Percentiles rank a stretch among this genome's conserved stretches.
Evolutionary conservation across 2,888 invertebrate genomes (phyloP).

Genomic region (Drosophila greeni): DNA sequence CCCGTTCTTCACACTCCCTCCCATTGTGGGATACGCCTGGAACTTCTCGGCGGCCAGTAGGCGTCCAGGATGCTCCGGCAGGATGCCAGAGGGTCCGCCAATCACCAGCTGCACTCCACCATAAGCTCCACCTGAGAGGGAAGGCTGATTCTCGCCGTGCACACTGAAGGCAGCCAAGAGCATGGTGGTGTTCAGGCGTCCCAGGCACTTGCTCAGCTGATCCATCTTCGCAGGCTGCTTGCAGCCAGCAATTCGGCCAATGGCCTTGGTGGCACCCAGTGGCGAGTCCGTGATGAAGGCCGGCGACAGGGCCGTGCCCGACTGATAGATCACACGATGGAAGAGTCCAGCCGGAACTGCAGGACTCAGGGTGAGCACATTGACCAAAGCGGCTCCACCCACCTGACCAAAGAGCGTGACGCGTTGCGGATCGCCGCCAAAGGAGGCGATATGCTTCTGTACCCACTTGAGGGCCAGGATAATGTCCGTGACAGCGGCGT

Average conservation of each 20-base stretch:
- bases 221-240: constrained; percentile 68
- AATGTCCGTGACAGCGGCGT: constrained; percentile 80
- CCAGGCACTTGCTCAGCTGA: constrained; percentile 76
- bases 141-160: constrained; percentile 66
- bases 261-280: constrained; percentile 72
- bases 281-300: constrained; percentile 80
- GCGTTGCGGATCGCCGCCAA: constrained; percentile 80
- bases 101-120: constrained; percentile 76
- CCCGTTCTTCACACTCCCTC: constrained; percentile 79
- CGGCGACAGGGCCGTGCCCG: constrained; percentile 80
- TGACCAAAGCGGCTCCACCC: constrained; percentile 80
- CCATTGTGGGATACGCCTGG: constrained; percentile 78
- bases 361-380: constrained; percentile 79
- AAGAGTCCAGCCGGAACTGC: constrained; percentile 79
- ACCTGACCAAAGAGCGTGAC: constrained; percentile 81
- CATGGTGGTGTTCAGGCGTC: constrained; percentile 74
- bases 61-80: constrained; percentile 76
- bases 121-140: constrained; percentile 58
- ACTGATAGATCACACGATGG: constrained; percentile 80
- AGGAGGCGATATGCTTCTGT: constrained; percentile 79
- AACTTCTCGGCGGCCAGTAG: constrained; percentile 72
- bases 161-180: constrained; percentile 77
- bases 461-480: constrained; percentile 81
- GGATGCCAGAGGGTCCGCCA: constrained; percentile 76
- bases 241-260: constrained; percentile 77